phyloP scores from a whole-genome alignment of 2,797 vertebrate species.

The Lepilemur septentrionalis region DNA sequence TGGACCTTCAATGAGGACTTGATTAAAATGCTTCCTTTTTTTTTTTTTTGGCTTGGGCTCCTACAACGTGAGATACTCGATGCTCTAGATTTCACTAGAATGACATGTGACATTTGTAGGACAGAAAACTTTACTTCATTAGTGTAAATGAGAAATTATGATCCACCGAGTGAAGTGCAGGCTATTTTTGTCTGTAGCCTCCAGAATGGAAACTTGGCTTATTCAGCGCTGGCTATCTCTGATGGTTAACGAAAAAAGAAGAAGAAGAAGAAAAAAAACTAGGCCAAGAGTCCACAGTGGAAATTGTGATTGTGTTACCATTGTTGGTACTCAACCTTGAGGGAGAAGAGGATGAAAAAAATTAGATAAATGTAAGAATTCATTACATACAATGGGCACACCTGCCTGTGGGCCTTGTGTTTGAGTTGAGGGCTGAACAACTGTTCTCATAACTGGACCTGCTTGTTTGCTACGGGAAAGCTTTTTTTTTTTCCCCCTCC shows the following conservation, averaged over 20 bases:
- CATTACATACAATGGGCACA: background rate
- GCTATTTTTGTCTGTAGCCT: constrained; percentile 12
- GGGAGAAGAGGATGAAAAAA: background rate
- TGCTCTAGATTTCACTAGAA: background rate
- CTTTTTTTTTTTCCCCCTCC: background rate
- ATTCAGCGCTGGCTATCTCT: background rate
- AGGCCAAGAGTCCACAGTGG: background rate
- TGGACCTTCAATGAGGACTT: background rate
- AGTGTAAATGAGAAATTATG: background rate
- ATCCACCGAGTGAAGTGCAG: background rate
- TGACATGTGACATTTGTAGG: background rate
- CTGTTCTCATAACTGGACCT: background rate
- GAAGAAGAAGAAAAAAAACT: background rate
- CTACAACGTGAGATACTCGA: background rate
- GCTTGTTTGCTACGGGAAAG: background rate
- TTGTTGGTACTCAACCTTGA: background rate
- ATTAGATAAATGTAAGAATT: background rate
- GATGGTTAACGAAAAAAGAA: background rate
- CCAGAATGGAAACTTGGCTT: constrained; percentile 8
- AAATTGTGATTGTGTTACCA: background rate
- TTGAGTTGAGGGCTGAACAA: background rate
- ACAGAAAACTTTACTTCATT: background rate
- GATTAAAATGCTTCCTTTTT: background rate
- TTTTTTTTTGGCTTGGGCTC: background rate
- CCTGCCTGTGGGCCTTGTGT: background rate